These are phyloP conservation scores for Cochlearius cochlearius DNA, from an alignment of 2,113 vertebrate species.

Conservation along the genomic window DNA sequence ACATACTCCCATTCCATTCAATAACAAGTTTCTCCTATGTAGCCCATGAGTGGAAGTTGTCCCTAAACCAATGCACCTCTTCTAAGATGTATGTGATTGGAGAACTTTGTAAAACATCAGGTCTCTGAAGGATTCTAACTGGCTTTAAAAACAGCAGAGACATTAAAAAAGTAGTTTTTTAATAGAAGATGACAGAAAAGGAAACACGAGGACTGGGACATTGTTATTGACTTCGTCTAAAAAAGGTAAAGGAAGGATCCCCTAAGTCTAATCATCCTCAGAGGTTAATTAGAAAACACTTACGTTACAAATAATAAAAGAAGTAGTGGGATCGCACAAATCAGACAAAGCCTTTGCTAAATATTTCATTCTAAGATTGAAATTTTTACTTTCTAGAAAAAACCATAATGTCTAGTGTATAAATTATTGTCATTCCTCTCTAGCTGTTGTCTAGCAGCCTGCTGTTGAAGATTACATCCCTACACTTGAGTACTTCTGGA, in stretches of 20 bases:
- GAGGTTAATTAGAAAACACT: neutral
- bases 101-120: neutral
- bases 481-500: neutral
- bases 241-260: neutral
- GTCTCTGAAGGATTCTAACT: neutral
- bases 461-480: neutral
- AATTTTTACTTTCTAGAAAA: neutral
- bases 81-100: neutral
- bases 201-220: neutral
- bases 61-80: neutral
- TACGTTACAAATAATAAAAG: neutral
- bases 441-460: neutral
- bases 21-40: fast-evolving
- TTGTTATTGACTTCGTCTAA: neutral
- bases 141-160: neutral
- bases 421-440: neutral
- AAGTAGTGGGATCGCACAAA: neutral
- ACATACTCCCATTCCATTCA: neutral
- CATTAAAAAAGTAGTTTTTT: neutral
- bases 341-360: neutral
- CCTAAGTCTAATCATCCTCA: neutral
- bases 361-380: neutral
- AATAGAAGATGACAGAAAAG: neutral
- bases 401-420: fast-evolving
- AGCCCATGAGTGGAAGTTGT: neutral